Percentiles rank a stretch among this genome's conserved stretches.
Evolutionary conservation across 2,888 invertebrate genomes (phyloP).

Genomic region (Saturnia japonica): DNA sequence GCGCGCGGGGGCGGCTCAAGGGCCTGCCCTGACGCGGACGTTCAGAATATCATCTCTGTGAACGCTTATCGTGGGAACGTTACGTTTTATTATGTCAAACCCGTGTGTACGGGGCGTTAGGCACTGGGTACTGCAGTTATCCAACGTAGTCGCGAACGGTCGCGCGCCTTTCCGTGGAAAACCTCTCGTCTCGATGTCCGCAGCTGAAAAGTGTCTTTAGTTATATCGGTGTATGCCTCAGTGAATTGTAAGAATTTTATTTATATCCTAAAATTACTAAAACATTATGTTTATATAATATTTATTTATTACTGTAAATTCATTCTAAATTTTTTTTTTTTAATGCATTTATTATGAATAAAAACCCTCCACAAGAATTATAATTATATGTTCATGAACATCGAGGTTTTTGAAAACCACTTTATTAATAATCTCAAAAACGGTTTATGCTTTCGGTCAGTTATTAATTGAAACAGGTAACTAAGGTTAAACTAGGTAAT

Average conservation of each 20-base stretch:
- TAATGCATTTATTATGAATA: too few species aligned
- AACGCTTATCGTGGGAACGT: background rate
- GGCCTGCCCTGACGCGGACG: background rate
- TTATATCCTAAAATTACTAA: background rate
- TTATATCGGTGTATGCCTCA: background rate
- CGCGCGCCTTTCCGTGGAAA: background rate
- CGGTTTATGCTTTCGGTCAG: too few species aligned
- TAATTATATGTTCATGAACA: too few species aligned
- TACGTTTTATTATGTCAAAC: constrained; percentile 9
- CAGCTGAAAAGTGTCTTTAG: background rate
- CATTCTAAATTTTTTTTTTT: background rate
- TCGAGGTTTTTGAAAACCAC: too few species aligned
- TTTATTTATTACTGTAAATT: background rate
- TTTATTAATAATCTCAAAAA: too few species aligned
- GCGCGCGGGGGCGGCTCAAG: background rate
- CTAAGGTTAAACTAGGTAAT: too few species aligned
- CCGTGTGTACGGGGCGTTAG: background rate
- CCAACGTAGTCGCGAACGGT: background rate
- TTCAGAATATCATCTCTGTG: background rate
- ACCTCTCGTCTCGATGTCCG: background rate
- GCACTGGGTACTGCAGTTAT: background rate
- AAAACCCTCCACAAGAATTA: too few species aligned
- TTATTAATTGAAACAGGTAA: too few species aligned
- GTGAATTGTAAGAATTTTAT: background rate
- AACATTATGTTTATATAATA: background rate